A percentile compares a stretch with the other conserved stretches of the same genome.
Evolutionary conservation across 2,888 invertebrate species (phyloP).

Genomic region (Nephrotoma guestfalica): DNA sequence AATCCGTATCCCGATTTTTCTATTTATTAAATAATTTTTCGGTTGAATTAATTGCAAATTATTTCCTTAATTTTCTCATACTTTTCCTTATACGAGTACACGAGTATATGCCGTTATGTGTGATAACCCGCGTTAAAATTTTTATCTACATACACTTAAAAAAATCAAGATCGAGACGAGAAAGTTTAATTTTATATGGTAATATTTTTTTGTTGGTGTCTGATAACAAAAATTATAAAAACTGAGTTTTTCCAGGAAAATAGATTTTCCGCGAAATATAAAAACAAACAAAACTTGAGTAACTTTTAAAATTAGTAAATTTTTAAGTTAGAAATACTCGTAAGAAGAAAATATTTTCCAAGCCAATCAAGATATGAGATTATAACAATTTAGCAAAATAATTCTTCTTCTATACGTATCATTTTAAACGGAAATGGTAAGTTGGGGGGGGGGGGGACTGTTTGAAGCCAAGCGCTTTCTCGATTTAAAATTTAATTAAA

Average conservation of each 20-base stretch:
- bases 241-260: neutral
- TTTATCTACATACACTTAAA: neutral
- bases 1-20: neutral
- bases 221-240: neutral
- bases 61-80: neutral
- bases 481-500: neutral
- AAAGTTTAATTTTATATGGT: neutral
- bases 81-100: neutral
- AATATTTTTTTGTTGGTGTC: neutral
- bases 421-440: too few species aligned
- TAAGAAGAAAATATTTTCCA: neutral
- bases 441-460: neutral
- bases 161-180: neutral
- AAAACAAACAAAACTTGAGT: neutral
- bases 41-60: slow-evolving; percentile 3
- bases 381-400: too few species aligned
- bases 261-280: neutral
- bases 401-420: too few species aligned
- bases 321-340: neutral
- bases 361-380: neutral
- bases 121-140: neutral
- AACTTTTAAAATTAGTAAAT: neutral
- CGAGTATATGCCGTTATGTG: neutral
- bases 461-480: neutral
- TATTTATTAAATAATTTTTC: neutral